phyloP scores from a whole-genome alignment of 2,888 invertebrate genomes.

The Tanytarsus gracilentus region DNA sequence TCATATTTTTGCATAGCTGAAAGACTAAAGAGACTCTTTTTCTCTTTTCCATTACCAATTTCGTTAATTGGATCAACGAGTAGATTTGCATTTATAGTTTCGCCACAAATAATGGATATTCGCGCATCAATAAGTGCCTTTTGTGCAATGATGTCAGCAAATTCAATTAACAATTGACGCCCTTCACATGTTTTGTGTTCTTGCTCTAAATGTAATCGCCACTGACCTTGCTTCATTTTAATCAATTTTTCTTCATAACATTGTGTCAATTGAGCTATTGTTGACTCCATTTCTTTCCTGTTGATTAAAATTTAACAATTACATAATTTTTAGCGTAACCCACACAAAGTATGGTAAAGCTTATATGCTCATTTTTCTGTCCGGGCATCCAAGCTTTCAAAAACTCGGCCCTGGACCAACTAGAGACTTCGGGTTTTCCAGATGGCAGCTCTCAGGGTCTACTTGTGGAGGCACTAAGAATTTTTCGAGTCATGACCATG shows the following conservation, averaged over 20 bases:
- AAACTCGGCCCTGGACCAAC: no score
- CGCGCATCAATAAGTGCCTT: slow-evolving; percentile 69
- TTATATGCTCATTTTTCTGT: no score
- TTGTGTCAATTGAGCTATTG: slow-evolving; percentile 57
- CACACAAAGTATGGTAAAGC: no score
- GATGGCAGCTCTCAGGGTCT: no score
- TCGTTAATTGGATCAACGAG: slow-evolving; percentile 14
- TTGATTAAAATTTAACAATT: no score
- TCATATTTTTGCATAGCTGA: slow-evolving; percentile 38
- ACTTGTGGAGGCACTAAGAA: no score
- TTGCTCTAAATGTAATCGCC: slow-evolving; percentile 45
- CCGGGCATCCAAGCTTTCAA: no score
- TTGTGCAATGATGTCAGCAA: slow-evolving; percentile 62
- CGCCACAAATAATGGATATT: slow-evolving; percentile 57
- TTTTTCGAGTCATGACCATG: no score
- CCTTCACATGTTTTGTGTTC: slow-evolving; percentile 46
- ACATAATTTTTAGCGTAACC: no score
- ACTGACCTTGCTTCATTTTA: slow-evolving; percentile 47
- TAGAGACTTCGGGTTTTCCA: no score
- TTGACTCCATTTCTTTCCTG: slow-evolving; percentile 62
- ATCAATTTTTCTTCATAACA: slow-evolving; percentile 56
- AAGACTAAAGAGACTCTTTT: slow-evolving; percentile 33
- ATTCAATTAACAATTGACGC: slow-evolving; percentile 50
- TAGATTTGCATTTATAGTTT: slow-evolving; percentile 36
- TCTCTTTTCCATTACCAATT: not conserved